Percentiles rank a stretch among this genome's conserved stretches.
Evolutionary conservation across 2,113 vertebrate species (phyloP).

Genomic region (Hyperoodon ampullatus): DNA sequence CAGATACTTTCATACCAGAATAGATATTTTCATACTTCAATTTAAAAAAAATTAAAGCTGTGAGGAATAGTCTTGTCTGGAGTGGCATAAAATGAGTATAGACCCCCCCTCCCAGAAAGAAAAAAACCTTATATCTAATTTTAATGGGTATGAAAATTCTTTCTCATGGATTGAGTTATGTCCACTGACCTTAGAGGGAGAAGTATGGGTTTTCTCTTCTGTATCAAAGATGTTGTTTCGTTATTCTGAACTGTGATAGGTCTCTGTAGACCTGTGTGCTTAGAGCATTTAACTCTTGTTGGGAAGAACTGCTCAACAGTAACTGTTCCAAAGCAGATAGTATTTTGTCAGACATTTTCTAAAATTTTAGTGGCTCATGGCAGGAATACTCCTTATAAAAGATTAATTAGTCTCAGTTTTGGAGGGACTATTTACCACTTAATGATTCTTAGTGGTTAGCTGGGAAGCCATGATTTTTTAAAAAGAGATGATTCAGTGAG

Average conservation of each 20-base stretch:
- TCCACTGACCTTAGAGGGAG: not conserved
- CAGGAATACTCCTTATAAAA: not conserved
- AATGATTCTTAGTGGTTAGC: not conserved
- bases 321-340: not conserved
- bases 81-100: not conserved
- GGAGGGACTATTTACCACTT: not conserved
- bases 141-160: not conserved
- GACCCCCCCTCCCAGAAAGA: not conserved
- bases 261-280: not conserved
- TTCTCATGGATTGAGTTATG: not conserved
- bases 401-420: not conserved
- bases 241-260: not conserved
- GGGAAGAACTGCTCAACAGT: not conserved
- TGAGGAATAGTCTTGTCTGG: not conserved
- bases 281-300: not conserved
- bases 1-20: not conserved
- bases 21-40: too few relatives aligned
- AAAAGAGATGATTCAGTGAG: not conserved
- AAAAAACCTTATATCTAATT: not conserved
- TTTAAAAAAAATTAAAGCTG: not conserved
- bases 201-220: not conserved
- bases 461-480: not conserved
- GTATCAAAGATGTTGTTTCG: not conserved
- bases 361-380: not conserved
- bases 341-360: conserved; percentile 21